Percentiles rank a stretch among this genome's conserved stretches.
These are phyloP conservation scores for Quadroppia sp. DNA, from an alignment of 2,888 invertebrate species.

Conservation along the genomic window DNA sequence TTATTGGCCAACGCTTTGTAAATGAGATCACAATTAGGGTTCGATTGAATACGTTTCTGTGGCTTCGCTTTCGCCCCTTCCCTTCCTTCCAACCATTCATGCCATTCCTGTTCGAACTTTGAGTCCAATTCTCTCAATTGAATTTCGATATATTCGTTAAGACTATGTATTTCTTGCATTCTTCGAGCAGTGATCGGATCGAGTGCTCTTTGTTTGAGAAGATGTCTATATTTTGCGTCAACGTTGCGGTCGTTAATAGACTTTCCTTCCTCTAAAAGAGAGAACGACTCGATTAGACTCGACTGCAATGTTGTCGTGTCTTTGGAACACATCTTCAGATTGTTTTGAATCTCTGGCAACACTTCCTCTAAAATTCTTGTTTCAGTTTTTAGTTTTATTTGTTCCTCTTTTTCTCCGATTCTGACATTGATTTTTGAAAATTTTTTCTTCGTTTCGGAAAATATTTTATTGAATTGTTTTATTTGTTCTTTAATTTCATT, in stretches of 20 bases:
- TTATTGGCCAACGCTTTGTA: constrained; percentile 38
- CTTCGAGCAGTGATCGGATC: constrained; percentile 67
- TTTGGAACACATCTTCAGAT: constrained; percentile 16
- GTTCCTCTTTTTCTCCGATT: constrained; percentile 20
- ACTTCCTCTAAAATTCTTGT: constrained; percentile 13
- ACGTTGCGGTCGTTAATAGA: constrained; percentile 51
- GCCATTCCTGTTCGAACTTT: constrained; percentile 72
- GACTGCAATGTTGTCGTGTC: constrained; percentile 59
- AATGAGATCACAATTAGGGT: background rate
- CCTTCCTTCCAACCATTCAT: constrained; percentile 54
- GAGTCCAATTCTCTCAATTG: constrained; percentile 69
- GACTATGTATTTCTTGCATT: constrained; percentile 65
- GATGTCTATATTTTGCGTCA: constrained; percentile 52
- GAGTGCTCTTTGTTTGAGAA: constrained; percentile 55
- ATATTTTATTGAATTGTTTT: constrained; percentile 16
- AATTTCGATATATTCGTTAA: constrained; percentile 64
- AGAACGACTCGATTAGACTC: constrained; percentile 55
- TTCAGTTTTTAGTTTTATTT: background rate
- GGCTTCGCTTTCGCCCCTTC: background rate
- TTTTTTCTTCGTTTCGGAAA: constrained; percentile 2
- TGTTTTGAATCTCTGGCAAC: background rate
- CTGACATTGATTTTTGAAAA: background rate
- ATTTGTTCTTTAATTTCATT: constrained; percentile 38
- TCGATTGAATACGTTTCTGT: constrained; percentile 13
- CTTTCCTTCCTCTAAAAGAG: constrained; percentile 53